Base-by-base conservation (phyloP, 2,113 vertebrate species). In the Rattus norvegicus region DNA sequence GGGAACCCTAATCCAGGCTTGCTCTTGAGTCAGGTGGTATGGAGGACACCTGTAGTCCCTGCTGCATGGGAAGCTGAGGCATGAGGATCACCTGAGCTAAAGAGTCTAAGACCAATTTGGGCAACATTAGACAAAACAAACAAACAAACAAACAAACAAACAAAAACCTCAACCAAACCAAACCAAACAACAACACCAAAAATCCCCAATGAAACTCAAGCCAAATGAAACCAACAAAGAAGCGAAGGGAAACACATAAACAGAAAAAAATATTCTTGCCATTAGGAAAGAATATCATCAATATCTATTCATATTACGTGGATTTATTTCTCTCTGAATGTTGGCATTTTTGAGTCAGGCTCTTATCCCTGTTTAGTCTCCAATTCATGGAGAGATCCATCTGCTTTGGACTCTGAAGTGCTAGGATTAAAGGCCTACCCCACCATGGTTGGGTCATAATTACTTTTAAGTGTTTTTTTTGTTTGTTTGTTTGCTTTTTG, bases 251-350 rank as follows among this genome's bases (percentile, higher is more conserved):
- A 49, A 80, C 63, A 47, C 49, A 56, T 61, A 59, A 17, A 19
- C 17, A 54, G 30, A 81, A 7, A 56, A 83, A 81, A 2, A 26
- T 63, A 47, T 47, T n/a, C 54, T 84, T 47, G 61, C 70, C 88
- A 12, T 83, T 87, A 54, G 79, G 87, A 90, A 91, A 88, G 33
- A 92, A 24, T 80, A 26, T 72, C 67, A 54, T 95, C 83, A 80
- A 77, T 11, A 39, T 72, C n/a, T 73, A 43, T 81, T 52, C 89
- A n/a, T 88, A 76, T 91, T 11, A 54, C 49, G 91, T 33, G 93
- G 65, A 73, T 26, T 77, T 54, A 61, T 43, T 47, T 93, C 90
- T 95, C 24, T 24, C 43, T 43, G 56, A 61, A 28, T 43, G 63
- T 4, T 63, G 56, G 24, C 81, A 28, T 81, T 80, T 59, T 39